These are phyloP conservation scores for Austrofundulus limnaeus DNA, from an alignment of 2,113 vertebrate genomes.

Conservation along the genomic window DNA sequence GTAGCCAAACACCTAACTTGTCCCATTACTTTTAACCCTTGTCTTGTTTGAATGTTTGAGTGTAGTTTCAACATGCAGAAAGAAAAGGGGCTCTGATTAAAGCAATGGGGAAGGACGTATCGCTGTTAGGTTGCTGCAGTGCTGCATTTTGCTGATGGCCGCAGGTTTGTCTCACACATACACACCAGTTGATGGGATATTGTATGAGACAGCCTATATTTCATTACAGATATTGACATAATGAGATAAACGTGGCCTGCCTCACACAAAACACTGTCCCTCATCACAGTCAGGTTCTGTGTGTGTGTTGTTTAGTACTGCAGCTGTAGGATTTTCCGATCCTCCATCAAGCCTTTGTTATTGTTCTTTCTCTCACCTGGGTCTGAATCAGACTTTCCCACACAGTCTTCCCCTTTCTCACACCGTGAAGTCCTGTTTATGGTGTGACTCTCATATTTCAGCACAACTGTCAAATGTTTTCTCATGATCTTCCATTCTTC, in stretches of 20 bases:
- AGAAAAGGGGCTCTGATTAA: conserved; percentile 4
- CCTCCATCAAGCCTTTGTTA: background rate
- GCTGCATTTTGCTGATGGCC: conserved; percentile 41
- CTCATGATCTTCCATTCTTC: conserved; percentile 14
- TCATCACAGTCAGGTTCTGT: conserved; percentile 18
- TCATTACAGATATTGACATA: conserved; percentile 66
- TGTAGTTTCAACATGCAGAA: conserved; percentile 25
- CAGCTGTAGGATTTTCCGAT: conserved; percentile 1
- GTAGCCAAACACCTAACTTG: too few relatives aligned
- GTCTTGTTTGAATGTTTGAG: background rate
- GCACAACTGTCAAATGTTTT: conserved; percentile 10
- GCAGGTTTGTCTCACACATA: conserved; percentile 43
- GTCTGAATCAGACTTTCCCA: conserved; percentile 44
- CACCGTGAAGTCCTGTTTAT: conserved; percentile 47
- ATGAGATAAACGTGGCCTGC: conserved; percentile 41
- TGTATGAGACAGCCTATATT: conserved; percentile 50
- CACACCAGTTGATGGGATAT: conserved; percentile 40
- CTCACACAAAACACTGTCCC: conserved; percentile 26
- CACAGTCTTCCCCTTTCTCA: conserved; percentile 6
- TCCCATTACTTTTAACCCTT: background rate
- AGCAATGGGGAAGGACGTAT: background rate
- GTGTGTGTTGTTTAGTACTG: conserved; percentile 7
- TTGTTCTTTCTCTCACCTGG: conserved; percentile 55
- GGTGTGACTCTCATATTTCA: conserved; percentile 59
- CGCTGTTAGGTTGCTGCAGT: conserved; percentile 7